Evolutionary conservation across 2,888 invertebrate species (phyloP).

Genomic region (Notodonta ziczac): DNA sequence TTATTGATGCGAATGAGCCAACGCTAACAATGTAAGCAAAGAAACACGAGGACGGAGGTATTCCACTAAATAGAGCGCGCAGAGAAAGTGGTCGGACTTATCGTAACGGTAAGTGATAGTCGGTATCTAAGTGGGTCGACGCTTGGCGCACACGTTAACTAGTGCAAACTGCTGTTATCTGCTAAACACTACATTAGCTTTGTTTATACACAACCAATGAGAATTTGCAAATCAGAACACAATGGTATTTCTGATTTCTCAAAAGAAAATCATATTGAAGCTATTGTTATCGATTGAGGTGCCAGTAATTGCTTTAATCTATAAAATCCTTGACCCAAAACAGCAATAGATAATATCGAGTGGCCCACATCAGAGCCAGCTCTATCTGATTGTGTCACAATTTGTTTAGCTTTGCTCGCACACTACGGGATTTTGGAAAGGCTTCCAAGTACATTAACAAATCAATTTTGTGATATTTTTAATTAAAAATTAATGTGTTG

Average conservation of each 20-base stretch:
- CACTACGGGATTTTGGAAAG: neutral
- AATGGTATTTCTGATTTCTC: conserved; percentile 12
- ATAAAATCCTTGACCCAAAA: conserved; percentile 48
- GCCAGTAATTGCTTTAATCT: conserved; percentile 33
- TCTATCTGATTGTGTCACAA: conserved; percentile 6
- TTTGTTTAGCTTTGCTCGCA: neutral
- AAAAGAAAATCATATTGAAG: conserved; percentile 16
- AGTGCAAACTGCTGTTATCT: conserved; percentile 67
- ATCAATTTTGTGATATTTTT: too few relatives aligned
- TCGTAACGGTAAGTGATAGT: conserved; percentile 67
- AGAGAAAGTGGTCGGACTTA: conserved; percentile 73
- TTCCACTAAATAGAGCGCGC: conserved; percentile 54
- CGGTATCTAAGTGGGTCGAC: conserved; percentile 77
- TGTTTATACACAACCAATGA: conserved; percentile 46
- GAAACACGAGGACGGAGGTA: conserved; percentile 37
- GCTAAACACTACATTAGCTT: conserved; percentile 42
- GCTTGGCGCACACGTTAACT: conserved; percentile 53
- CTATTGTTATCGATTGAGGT: conserved; percentile 22
- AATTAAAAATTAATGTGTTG: too few relatives aligned
- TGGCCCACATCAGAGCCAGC: conserved; percentile 26
- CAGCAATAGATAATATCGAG: conserved; percentile 32
- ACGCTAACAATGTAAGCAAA: conserved; percentile 30
- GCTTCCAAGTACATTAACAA: too few relatives aligned
- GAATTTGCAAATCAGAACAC: conserved; percentile 40
- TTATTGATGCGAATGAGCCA: conserved; percentile 14